Evolutionary conservation across 2,888 invertebrate species (phyloP), one percentile per base, ranked within the genome.

Genomic region (Napeogenes sylphis): DNA sequence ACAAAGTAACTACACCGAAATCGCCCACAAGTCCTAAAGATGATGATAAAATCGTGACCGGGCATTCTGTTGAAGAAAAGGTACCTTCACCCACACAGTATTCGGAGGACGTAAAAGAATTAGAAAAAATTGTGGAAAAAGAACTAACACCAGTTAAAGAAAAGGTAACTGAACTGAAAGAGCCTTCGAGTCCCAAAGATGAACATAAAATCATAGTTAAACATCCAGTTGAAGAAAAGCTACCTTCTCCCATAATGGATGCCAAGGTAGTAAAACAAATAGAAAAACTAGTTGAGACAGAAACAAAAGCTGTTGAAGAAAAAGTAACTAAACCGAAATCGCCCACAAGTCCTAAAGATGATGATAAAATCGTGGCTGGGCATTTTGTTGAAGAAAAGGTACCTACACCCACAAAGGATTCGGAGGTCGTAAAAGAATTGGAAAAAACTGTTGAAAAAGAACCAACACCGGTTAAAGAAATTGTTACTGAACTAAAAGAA

Each of bases 381-480:
- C 53, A 32, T 14, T 55, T 10, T 2, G 70, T 61, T 42, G 58
- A 55, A 6, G 64, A 58, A 2, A 65, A 69, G 45, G 42, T 35
- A 4, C 14, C 33, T 0, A 2, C 35, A 4, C 58, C 62, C 4
- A 45, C 38, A 3, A 32, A 62, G 12, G 56, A 47, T 21, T 6
- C 4, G 0, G 45, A 56, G n/a, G 35, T 32, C 4, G 47, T 5
- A 2, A 14, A 4, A 35, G 35, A 5, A 6, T 4, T 35, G 2
- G 57, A 47, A 12, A 61, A 55, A 14, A 14, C 46, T 13, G 59
- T 58, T 38, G 69, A 55, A 14, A 64, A 69, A 35, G 64, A 32
- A 12, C 67, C 57, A 14, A 67, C 67, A 32, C 65, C 70, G 32
- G 61, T 62, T 0, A 56, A 66, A 4, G 6, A 35, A 51, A 68